phyloP scores from a whole-genome alignment of 2,797 vertebrate species.

The Emydoidea blandingii region DNA sequence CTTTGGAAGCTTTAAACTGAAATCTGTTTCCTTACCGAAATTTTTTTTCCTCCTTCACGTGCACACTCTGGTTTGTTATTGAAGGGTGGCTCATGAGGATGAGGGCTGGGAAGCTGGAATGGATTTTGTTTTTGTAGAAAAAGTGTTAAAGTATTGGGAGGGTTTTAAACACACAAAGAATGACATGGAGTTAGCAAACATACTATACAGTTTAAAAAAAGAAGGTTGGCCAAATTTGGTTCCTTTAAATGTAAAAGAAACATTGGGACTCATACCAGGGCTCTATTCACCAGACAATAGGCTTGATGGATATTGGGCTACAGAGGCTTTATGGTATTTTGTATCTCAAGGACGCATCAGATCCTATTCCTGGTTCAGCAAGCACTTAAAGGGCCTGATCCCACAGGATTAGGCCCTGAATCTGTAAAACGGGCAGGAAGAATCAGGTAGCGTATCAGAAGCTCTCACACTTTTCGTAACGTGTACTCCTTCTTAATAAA shows the following conservation, averaged over 20 bases:
- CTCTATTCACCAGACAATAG: constrained; percentile 75
- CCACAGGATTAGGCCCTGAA: background rate
- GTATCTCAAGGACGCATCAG: background rate
- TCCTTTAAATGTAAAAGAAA: background rate
- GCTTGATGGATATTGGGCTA: background rate
- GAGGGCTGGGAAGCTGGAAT: constrained; percentile 82
- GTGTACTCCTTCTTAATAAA: no score
- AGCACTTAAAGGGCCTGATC: background rate
- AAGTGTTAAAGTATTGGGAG: constrained; percentile 74
- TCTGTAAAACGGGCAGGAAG: background rate
- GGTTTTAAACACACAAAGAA: constrained; percentile 43
- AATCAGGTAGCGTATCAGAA: background rate
- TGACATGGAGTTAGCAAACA: constrained; percentile 63
- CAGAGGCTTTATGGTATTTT: background rate
- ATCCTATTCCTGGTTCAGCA: background rate
- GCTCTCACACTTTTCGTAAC: rapidly evolving
- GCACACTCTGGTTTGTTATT: constrained; percentile 77
- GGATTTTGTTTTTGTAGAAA: constrained; percentile 75
- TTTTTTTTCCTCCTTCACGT: constrained; percentile 78
- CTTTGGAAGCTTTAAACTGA: constrained; percentile 63
- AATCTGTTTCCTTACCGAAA: constrained; percentile 78
- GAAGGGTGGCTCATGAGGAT: constrained; percentile 77
- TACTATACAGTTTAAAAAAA: constrained; percentile 2
- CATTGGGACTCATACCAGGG: constrained; percentile 55
- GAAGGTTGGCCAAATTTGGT: constrained; percentile 40